Conservation (phyloP, 64 coral and sea anemone genomes). For the Porites australiensis region DNA sequence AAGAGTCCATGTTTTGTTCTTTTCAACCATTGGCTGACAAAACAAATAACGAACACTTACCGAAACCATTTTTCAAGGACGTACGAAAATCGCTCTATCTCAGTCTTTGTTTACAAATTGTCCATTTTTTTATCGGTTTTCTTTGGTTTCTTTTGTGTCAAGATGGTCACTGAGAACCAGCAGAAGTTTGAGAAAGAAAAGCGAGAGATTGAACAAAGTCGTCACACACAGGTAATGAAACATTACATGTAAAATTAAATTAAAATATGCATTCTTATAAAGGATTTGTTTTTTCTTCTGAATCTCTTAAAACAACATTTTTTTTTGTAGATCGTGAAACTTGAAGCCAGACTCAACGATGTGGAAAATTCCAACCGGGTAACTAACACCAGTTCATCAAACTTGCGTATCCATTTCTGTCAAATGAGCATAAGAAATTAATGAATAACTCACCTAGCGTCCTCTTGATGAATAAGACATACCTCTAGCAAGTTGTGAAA, state of each 20-base stretch:
- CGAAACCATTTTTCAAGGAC: no score
- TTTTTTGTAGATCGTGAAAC: slow-evolving; percentile 7
- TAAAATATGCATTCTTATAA: background rate
- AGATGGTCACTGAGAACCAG: slow-evolving; percentile 49
- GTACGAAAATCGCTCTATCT: no score
- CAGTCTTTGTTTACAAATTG: background rate
- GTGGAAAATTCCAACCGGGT: slow-evolving; percentile 43
- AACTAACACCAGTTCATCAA: background rate
- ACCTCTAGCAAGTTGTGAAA: no score
- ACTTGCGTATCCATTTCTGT: no score
- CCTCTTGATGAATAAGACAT: no score
- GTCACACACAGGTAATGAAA: slow-evolving; percentile 27
- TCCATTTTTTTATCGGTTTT: background rate
- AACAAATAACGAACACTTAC: no score
- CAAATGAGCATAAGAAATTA: no score
- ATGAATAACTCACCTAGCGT: no score
- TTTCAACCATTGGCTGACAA: no score
- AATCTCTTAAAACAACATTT: background rate
- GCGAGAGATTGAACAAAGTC: slow-evolving; percentile 49
- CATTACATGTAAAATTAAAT: no score
- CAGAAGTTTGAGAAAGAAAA: slow-evolving; percentile 70
- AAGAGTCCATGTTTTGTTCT: no score
- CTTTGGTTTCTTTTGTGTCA: background rate
- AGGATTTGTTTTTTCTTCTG: slow-evolving; percentile 5
- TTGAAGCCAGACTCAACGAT: slow-evolving; percentile 43